Conservation (phyloP, 2,797 vertebrate genomes). For the Harpagifer antarcticus region DNA sequence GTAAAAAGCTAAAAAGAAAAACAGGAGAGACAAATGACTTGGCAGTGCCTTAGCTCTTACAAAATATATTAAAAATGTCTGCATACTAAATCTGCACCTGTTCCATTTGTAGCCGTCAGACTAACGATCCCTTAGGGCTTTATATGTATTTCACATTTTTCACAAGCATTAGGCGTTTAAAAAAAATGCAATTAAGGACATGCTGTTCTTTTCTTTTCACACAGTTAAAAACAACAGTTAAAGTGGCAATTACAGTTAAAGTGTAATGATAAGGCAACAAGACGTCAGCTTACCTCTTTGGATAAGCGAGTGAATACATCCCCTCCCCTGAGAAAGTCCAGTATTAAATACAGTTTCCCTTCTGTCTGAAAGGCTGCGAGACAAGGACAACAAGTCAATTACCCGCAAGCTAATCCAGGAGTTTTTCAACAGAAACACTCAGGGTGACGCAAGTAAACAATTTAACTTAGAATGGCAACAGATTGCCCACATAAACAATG, state of each 20-base stretch:
- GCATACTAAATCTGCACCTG: conserved; percentile 47
- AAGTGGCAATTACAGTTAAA: background rate
- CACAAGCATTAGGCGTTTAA: conserved; percentile 18
- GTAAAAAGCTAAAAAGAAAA: conserved; percentile 35
- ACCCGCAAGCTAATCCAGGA: background rate
- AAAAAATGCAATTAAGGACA: background rate
- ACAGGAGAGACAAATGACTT: conserved; percentile 43
- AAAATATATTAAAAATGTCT: conserved; percentile 32
- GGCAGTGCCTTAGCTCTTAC: conserved; percentile 15
- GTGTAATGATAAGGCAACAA: conserved; percentile 26
- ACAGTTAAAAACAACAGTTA: conserved; percentile 7
- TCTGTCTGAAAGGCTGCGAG: conserved; percentile 97
- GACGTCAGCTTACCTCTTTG: conserved; percentile 94
- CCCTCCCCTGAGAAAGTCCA: conserved; percentile 99
- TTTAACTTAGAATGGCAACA: background rate
- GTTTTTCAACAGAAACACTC: conserved; percentile 6
- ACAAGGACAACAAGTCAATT: conserved; percentile 28
- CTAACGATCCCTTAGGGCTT: conserved; percentile 39
- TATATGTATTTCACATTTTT: conserved; percentile 29
- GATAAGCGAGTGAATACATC: conserved; percentile 99
- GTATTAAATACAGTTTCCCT: conserved; percentile 99
- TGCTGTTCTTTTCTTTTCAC: conserved; percentile 9
- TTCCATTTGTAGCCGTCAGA: conserved; percentile 51
- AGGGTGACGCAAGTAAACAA: conserved; percentile 7
- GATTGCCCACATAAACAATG: background rate